phyloP scores from a whole-genome alignment of 2,888 invertebrate genomes.

The Lasioglossum villosulum region DNA sequence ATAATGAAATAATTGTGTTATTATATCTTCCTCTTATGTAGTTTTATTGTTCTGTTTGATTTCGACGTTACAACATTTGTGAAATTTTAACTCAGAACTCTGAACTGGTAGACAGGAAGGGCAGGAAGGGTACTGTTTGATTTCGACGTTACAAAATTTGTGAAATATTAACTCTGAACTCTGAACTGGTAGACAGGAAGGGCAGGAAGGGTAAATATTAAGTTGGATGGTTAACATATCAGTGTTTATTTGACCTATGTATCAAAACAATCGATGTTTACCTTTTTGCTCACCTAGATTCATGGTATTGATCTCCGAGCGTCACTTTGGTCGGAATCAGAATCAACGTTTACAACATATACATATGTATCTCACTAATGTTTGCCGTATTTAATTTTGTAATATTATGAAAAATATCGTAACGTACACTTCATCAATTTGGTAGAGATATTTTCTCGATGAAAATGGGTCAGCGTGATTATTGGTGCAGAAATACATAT shows the following conservation, averaged over 20 bases:
- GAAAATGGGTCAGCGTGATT: background rate
- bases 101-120: background rate
- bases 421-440: background rate
- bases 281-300: background rate
- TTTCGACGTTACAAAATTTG: background rate
- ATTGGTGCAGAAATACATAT: too few species aligned
- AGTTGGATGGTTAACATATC: background rate
- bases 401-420: background rate
- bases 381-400: background rate
- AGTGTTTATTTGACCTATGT: background rate
- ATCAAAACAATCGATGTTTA: background rate
- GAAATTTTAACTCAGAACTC: background rate
- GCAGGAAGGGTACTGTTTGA: background rate
- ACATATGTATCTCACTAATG: background rate
- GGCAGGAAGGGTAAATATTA: background rate
- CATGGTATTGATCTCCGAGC: background rate
- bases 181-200: background rate
- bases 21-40: background rate
- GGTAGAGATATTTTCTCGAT: background rate
- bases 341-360: background rate
- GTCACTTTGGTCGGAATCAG: background rate
- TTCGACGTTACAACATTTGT: background rate
- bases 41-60: background rate
- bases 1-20: background rate
- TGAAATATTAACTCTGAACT: background rate